Base-by-base conservation (phyloP, 2,888 invertebrate genomes). In the Autographa gamma region DNA sequence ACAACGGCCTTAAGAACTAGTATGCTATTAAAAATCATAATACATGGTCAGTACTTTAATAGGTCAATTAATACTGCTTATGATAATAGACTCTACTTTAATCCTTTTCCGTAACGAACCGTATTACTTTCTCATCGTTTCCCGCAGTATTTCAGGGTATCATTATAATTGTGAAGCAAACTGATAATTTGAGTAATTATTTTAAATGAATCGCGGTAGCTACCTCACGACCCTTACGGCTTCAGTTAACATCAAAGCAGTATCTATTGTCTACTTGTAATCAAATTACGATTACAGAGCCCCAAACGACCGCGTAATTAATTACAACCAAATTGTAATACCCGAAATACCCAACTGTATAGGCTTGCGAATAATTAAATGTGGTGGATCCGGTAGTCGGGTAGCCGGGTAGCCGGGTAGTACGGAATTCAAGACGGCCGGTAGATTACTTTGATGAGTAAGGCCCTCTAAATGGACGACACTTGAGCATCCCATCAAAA, bases 221-320 rank as follows among this genome's bases (percentile, higher is more conserved):
- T 56, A 56, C 54, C n/a, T 48, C 54, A 13, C 19, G 54, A 56
- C 54, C 54, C 54, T 56, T 19, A 56, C 54, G 54, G 54, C 54
- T 56, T 59, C 59, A 31, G 31, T 25, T 69, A 43, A 76, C 77
- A 73, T 74, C 73, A 80, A 82, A 82, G 72, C 69, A 31, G 60
- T 64, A 18, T 56, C 25, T 68, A 70, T 74, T 70, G 69, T 78
- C 63, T 73, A 60, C 60, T 52, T 31, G 48, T 60, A 60, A 67
- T 79, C 61, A 58, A 79, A 71, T 81, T 74, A 73, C 61, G 73
- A 70, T 74, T 74, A 75, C 74, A 67, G 69, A 64, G 73, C 71
- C 56, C 60, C 63, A 71, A 62, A 16, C 52, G 69, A 66, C 58
- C 34, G 31, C 9, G 31, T 69, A 66, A 69, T 71, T 77, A 68